Base-by-base conservation (phyloP, 2,797 vertebrate genomes). In the Salmo trutta region DNA sequence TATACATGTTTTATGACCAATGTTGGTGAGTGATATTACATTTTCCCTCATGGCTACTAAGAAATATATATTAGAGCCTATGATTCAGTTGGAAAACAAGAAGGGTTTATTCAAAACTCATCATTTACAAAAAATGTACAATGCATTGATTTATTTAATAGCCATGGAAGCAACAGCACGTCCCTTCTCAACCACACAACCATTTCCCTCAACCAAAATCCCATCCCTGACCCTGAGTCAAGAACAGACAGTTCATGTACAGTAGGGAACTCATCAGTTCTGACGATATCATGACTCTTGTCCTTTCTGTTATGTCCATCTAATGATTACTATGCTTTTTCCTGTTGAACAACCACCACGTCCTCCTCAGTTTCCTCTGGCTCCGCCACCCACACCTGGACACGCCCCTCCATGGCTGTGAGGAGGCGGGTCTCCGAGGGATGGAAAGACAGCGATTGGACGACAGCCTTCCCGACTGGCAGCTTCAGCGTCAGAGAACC, bases 391-490 rank as follows among this genome's bases (percentile, higher is more conserved):
- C 97, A 99, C 71, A 97, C 92, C 75, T 96, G 96, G 71, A 98
- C 80, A 1, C 80, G 87, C 33, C 96, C 95, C 82, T 95, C 95
- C 29, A 91, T 93, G 78, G 97, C 93, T 0, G 95, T 95, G 31
- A 98, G 93, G 75, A 98, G 94, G 77, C 90, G 85, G 75, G 96
- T 87, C 85, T 96, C 94, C 0, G 88, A 85, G 0, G 96, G 98
- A 81, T 98, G 98, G 90, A 96, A 97, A 72, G 95, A 92, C 81
- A 99, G 75, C 0, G 97, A 98, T 84, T 98, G 97, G 31, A 99
- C 96, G 0, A 96, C 95, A 0, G 93, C 86, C 1, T 90, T 93
- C 4, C 97, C 95, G 74, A 98, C 95, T 0, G 93, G 89, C 78
- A 99, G 88, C 75, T 93, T 94, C 85, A 96, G 81, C 0, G 88